A percentile compares a stretch with the other conserved stretches of the same genome.
These are phyloP conservation scores for Leptoclinus maculatus DNA, from an alignment of 2,797 vertebrate species.

Conservation along the genomic window DNA sequence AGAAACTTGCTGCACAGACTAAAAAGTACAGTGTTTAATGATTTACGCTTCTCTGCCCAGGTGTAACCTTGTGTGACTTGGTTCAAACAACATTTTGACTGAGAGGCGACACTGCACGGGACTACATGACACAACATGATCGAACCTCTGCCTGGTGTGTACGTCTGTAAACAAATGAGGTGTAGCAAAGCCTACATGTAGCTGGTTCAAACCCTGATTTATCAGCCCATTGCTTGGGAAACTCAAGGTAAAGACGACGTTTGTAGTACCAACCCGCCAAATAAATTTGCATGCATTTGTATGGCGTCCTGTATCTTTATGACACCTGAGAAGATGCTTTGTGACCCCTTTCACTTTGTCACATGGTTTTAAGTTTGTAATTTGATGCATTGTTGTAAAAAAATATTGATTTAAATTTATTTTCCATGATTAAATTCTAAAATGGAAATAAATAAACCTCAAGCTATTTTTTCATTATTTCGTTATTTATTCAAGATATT, in stretches of 20 bases:
- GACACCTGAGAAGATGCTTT: neutral
- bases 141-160: constrained; percentile 36
- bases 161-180: neutral
- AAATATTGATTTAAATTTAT: neutral
- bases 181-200: neutral
- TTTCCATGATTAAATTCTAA: neutral
- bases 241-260: neutral
- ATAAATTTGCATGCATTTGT: neutral
- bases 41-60: neutral
- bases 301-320: neutral
- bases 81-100: constrained; percentile 4
- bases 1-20: neutral
- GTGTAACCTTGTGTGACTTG: neutral
- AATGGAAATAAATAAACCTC: neutral
- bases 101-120: neutral
- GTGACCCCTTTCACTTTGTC: neutral
- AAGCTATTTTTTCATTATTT: too few relatives aligned
- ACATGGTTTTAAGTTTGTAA: neutral
- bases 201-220: constrained; percentile 1
- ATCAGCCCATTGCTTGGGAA: neutral
- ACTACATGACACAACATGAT: constrained; percentile 30
- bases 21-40: constrained; percentile 6
- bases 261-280: neutral
- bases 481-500: too few relatives aligned
- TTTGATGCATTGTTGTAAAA: neutral